Conservation (phyloP, 2,113 vertebrate species). For the Otolemur garnettii region DNA sequence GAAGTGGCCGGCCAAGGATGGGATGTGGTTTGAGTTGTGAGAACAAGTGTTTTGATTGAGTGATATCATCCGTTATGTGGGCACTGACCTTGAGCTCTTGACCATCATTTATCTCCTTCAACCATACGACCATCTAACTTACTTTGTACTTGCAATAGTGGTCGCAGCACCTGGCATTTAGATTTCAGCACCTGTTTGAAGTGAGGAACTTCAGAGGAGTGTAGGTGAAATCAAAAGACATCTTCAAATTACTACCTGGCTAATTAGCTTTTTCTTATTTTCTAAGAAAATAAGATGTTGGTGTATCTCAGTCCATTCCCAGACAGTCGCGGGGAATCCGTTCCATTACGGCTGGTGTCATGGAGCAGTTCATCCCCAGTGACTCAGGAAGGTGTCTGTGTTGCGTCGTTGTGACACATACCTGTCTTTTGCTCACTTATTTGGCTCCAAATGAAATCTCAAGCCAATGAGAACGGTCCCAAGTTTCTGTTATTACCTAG, state of each 20-base stretch:
- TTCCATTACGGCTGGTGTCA: background rate
- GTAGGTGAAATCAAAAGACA: conserved; percentile 37
- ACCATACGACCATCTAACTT: background rate
- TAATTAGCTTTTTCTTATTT: conserved; percentile 19
- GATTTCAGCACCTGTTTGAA: conserved; percentile 28
- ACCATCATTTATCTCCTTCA: background rate
- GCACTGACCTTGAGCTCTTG: background rate
- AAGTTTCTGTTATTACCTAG: background rate
- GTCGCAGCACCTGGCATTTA: background rate
- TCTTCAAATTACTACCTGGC: conserved; percentile 41
- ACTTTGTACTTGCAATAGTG: background rate
- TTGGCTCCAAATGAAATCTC: conserved; percentile 23
- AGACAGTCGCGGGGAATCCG: background rate
- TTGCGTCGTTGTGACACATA: background rate
- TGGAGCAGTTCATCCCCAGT: background rate
- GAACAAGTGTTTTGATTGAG: conserved; percentile 1
- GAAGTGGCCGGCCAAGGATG: background rate
- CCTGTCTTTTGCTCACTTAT: background rate
- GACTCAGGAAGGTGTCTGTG: conserved; percentile 34
- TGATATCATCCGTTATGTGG: background rate
- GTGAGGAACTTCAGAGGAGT: conserved; percentile 8
- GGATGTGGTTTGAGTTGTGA: background rate
- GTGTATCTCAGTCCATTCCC: conserved; percentile 40
- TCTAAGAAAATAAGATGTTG: conserved; percentile 49
- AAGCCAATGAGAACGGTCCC: background rate